phyloP scores from a whole-genome alignment of 92 coral and sea anemone genomes.

The Actinostola sp. region DNA sequence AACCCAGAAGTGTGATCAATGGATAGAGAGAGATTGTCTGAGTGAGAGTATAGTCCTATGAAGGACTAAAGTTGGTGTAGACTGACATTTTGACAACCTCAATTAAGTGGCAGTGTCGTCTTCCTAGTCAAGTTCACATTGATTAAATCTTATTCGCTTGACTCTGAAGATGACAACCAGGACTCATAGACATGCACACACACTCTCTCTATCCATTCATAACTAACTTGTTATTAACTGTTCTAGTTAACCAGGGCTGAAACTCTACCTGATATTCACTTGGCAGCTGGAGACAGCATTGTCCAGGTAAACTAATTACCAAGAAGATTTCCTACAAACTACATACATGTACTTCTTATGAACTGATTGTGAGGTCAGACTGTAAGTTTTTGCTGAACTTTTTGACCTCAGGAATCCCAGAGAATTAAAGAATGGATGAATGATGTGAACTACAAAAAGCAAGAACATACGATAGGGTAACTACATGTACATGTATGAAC shows the following conservation, averaged over 20 bases:
- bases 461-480: slow-evolving; percentile 46
- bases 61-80: too few relatives aligned
- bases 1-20: too few relatives aligned
- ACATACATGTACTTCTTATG: not conserved
- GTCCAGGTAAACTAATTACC: not conserved
- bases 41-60: too few relatives aligned
- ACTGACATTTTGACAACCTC: too few relatives aligned
- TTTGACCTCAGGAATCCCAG: slow-evolving; percentile 33
- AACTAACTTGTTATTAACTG: too few relatives aligned
- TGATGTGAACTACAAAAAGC: slow-evolving; percentile 52
- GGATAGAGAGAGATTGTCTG: too few relatives aligned
- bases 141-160: too few relatives aligned
- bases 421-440: slow-evolving; percentile 62
- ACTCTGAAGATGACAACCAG: too few relatives aligned
- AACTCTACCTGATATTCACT: slow-evolving; percentile 19
- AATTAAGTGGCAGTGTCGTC: not conserved
- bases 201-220: too few relatives aligned
- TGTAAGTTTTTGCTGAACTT: not conserved
- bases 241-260: slow-evolving; percentile 21
- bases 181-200: too few relatives aligned
- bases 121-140: too few relatives aligned
- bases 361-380: not conserved
- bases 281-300: slow-evolving; percentile 10
- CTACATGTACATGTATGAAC: not conserved
- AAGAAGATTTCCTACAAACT: not conserved